A percentile compares a stretch with the other conserved stretches of the same genome.
phyloP scores from a whole-genome alignment of 2,888 invertebrate genomes.

The Tridacna gigas region DNA sequence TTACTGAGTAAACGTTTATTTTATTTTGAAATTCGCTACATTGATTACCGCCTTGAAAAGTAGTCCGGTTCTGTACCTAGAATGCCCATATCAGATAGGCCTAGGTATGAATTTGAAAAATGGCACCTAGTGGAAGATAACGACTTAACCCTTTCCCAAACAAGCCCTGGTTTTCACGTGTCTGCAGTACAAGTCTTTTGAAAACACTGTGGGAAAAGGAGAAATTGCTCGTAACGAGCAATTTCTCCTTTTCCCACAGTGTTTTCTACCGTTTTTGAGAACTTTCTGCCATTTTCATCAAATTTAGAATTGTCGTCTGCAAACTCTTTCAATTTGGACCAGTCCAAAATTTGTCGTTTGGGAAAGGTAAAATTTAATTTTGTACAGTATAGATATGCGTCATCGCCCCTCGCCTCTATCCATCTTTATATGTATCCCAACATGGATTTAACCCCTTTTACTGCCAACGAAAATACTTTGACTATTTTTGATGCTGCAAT shows the following conservation, averaged over 20 bases:
- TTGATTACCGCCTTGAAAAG: too few relatives aligned
- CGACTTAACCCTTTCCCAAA: not conserved
- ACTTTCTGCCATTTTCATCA: not conserved
- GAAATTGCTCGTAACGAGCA: constrained; percentile 1
- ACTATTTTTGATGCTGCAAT: too few relatives aligned
- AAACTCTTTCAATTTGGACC: not conserved
- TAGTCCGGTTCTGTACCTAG: too few relatives aligned
- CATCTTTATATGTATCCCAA: not conserved
- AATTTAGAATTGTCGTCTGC: too few relatives aligned
- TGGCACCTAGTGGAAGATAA: too few relatives aligned
- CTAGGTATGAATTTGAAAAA: too few relatives aligned
- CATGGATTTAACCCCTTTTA: not conserved
- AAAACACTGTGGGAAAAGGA: not conserved
- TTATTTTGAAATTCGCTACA: too few relatives aligned
- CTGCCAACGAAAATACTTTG: too few relatives aligned
- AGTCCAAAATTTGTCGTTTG: not conserved
- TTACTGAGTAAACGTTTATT: too few relatives aligned
- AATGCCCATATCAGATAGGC: too few relatives aligned
- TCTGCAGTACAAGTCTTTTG: not conserved
- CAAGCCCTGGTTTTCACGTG: not conserved
- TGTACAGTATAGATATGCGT: constrained; percentile 6
- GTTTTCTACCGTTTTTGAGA: not conserved
- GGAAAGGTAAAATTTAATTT: constrained; percentile 4
- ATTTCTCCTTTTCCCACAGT: not conserved
- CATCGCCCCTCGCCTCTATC: not conserved